phyloP scores from a whole-genome alignment of 2,888 invertebrate genomes.

The Pammene fasciana region DNA sequence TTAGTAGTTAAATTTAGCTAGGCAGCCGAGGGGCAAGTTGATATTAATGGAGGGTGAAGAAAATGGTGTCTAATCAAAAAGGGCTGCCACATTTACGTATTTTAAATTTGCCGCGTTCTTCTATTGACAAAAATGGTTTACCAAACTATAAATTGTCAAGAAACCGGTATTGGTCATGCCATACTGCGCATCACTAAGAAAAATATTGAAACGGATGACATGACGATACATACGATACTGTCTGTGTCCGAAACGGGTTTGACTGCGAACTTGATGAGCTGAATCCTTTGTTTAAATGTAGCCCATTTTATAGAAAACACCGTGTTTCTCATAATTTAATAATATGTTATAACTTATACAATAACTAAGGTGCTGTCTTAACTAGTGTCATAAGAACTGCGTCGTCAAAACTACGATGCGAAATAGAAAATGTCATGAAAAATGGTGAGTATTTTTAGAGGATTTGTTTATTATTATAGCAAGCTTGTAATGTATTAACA shows the following conservation, averaged over 20 bases:
- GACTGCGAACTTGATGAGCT: slow-evolving; percentile 11
- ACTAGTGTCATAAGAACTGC: slow-evolving; percentile 19
- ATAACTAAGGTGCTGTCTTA: background rate
- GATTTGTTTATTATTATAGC: slow-evolving; percentile 29
- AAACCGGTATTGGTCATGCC: slow-evolving; percentile 14
- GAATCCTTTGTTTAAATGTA: slow-evolving; percentile 35
- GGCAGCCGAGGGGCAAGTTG: too few species aligned
- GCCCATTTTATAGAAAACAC: background rate
- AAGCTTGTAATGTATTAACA: background rate
- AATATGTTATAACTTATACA: slow-evolving; percentile 12
- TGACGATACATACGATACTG: slow-evolving; percentile 16
- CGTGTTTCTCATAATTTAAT: background rate
- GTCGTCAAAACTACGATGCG: slow-evolving; percentile 60
- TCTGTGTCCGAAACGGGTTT: background rate
- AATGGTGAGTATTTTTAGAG: slow-evolving; percentile 59
- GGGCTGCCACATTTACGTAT: too few species aligned
- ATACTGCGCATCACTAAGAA: slow-evolving; percentile 2
- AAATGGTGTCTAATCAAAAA: too few species aligned
- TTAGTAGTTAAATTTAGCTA: too few species aligned
- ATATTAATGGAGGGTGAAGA: too few species aligned
- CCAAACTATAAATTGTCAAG: background rate
- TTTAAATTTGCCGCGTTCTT: too few species aligned
- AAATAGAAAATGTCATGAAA: slow-evolving; percentile 60
- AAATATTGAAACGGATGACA: slow-evolving; percentile 25
- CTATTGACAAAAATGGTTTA: too few species aligned